Percentiles rank a stretch among this genome's conserved stretches.
phyloP scores from a whole-genome alignment of 2,113 vertebrate species.

The Siphamia tubifer region DNA sequence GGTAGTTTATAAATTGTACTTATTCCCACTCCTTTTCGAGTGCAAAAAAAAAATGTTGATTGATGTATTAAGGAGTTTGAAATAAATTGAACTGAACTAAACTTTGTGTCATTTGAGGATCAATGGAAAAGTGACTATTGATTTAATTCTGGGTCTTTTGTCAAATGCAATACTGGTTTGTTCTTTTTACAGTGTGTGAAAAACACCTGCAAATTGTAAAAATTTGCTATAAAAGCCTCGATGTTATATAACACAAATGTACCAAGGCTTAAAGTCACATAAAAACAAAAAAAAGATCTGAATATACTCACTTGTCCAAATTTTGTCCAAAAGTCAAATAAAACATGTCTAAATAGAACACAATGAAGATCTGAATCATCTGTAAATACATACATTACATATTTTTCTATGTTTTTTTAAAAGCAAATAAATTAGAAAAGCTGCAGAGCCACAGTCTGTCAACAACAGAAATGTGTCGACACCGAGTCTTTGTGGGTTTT shows the following conservation, averaged over 20 bases:
- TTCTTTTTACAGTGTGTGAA: constrained; percentile 8
- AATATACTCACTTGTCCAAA: constrained; percentile 19
- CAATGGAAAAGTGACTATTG: too few species aligned
- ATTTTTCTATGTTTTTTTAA: constrained; percentile 48
- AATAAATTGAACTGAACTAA: too few species aligned
- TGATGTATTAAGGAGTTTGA: too few species aligned
- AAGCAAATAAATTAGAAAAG: constrained; percentile 79
- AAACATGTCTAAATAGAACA: neutral
- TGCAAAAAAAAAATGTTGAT: too few species aligned
- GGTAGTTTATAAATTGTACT: too few species aligned
- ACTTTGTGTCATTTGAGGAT: too few species aligned
- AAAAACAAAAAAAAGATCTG: too few species aligned
- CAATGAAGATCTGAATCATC: constrained; percentile 29
- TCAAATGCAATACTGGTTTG: constrained; percentile 14
- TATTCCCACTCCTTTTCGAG: too few species aligned
- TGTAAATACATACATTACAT: constrained; percentile 46
- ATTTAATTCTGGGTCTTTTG: constrained; percentile 52
- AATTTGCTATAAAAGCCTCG: constrained; percentile 2
- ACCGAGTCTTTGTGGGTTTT: constrained; percentile 43
- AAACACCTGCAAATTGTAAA: neutral
- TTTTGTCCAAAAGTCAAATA: constrained; percentile 18
- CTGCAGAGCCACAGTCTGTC: constrained; percentile 47
- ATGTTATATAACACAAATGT: neutral
- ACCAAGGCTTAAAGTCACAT: neutral
- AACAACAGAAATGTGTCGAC: constrained; percentile 51